These are phyloP conservation scores for Caracal caracal DNA, from an alignment of 2,113 vertebrate genomes.

Conservation along the genomic window DNA sequence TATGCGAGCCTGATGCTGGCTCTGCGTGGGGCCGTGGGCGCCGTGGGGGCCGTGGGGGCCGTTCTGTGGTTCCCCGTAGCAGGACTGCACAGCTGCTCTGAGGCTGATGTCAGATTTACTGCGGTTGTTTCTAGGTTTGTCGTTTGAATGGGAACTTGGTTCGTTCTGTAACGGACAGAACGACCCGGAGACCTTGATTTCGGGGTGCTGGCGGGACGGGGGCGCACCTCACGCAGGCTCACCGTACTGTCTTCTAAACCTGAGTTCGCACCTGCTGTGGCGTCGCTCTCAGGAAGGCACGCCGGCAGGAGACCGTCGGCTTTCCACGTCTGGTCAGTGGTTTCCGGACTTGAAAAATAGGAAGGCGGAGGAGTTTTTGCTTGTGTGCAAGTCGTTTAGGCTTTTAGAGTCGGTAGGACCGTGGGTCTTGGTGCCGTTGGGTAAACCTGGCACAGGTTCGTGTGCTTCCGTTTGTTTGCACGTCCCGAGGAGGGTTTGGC, in stretches of 20 bases:
- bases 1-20: not conserved
- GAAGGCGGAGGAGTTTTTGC: not conserved
- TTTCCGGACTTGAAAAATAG: not conserved
- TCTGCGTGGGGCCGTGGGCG: not conserved
- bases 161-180: not conserved
- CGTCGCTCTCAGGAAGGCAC: not conserved
- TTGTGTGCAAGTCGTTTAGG: not conserved
- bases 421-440: not conserved
- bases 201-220: not conserved
- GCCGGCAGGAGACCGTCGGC: not conserved
- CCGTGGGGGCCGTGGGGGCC: not conserved
- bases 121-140: not conserved
- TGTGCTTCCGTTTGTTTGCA: not conserved
- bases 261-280: not conserved
- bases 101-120: not conserved
- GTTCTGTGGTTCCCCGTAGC: not conserved
- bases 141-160: not conserved
- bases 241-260: not conserved
- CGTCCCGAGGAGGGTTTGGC: not conserved
- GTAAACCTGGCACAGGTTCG: fast-evolving
- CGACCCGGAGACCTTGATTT: not conserved
- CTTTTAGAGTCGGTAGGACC: fast-evolving
- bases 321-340: not conserved
- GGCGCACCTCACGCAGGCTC: not conserved
- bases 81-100: fast-evolving